Base-by-base conservation (phyloP, 1,140 invertebrate species). In the Dysdera silvatica region DNA sequence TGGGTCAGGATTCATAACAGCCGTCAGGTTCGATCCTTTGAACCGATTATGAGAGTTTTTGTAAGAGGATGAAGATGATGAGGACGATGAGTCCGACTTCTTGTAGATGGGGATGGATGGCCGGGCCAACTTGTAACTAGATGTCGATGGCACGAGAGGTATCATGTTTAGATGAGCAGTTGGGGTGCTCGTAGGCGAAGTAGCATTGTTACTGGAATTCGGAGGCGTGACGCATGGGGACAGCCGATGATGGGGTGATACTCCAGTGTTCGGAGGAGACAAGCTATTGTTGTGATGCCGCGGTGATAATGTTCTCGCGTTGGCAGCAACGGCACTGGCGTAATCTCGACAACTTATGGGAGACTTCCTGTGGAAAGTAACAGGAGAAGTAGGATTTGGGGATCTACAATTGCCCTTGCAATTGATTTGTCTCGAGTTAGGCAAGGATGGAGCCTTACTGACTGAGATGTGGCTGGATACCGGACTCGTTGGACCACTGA, bases 1-100 rank as follows among this genome's bases (percentile, higher is more conserved):
- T 0, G 61, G 66, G 32, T 67, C 66, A 0, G 61, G 66, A 32
- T 61, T 67, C 16, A 65, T 60, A 20, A 67, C 66, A 18, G 54
- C n/a, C 7, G 49, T 54, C 24, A 63, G 32, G 18, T 55, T 63
- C 40, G 40, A 33, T 10, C 58, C 45, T 20, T 51, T 48, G 52
- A 47, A 56, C 29, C 51, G 58, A 32, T 33, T 31, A 14, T 33
- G 52, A 37, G 32, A 41, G 28, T 35, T 47, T 14, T 55, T 58
- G 29, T 31, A 52, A 33, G n/a, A n/a, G n/a, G n/a, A n/a, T n/a
- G n/a, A n/a, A n/a, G n/a, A n/a, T 14, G 12, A 37, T n/a, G n/a
- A 2, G 35, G 12, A n/a, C 12, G 12, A 37, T 37, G 52, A 37
- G 60, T 54, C 40, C 28, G 35, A 41, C 31, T 28, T 63, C 20